Evolutionary conservation across 2,888 invertebrate species (phyloP).

Genomic region (Harpalus rufipes): DNA sequence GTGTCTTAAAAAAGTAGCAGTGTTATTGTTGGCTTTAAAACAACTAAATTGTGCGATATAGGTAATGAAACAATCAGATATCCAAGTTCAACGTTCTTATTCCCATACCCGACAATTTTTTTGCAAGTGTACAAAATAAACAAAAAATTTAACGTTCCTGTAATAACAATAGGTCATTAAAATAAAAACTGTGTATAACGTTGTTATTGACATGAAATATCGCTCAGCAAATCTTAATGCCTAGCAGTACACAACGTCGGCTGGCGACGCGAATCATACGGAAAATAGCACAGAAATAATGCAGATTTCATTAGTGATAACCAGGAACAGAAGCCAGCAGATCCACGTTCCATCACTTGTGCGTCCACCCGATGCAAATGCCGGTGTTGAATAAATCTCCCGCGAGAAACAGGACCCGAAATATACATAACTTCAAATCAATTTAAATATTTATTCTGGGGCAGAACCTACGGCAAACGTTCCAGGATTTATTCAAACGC

Average conservation of each 20-base stretch:
- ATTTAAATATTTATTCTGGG: slow-evolving; percentile 66
- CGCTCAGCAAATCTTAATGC: slow-evolving; percentile 24
- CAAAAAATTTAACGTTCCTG: slow-evolving; percentile 11
- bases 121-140: not conserved
- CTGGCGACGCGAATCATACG: slow-evolving; percentile 31
- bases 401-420: slow-evolving; percentile 53
- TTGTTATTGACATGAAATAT: slow-evolving; percentile 25
- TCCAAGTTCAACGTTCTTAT: not conserved
- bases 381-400: slow-evolving; percentile 64
- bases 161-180: slow-evolving; percentile 42
- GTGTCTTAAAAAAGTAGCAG: no score
- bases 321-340: slow-evolving; percentile 11
- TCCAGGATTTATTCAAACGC: slow-evolving; percentile 65
- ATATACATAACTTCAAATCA: slow-evolving; percentile 67
- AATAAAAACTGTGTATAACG: slow-evolving; percentile 19
- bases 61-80: not conserved
- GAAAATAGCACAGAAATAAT: slow-evolving; percentile 52
- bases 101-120: not conserved
- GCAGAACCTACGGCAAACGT: slow-evolving; percentile 59
- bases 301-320: slow-evolving; percentile 54
- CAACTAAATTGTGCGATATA: not conserved
- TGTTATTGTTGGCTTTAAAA: no score
- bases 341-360: slow-evolving; percentile 20
- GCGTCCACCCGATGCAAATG: slow-evolving; percentile 45
- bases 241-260: slow-evolving; percentile 4